phyloP scores from a whole-genome alignment of 2,797 vertebrate genomes.

The Nyctibius grandis region DNA sequence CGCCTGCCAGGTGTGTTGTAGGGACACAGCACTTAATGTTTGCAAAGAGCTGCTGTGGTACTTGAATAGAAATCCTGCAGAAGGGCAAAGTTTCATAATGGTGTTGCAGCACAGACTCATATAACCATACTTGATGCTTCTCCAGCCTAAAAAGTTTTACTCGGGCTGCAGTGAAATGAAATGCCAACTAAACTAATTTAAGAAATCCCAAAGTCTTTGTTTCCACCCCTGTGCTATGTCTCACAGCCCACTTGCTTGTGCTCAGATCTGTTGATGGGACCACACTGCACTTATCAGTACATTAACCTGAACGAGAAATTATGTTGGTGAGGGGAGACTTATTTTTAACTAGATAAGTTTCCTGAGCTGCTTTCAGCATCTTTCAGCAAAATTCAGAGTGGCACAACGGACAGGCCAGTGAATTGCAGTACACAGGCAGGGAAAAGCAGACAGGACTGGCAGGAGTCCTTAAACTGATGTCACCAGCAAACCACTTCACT shows the following conservation, averaged over 20 bases:
- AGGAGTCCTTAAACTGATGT: neutral
- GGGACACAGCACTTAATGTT: conserved; percentile 13
- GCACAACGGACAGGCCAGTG: neutral
- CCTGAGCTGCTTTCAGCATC: neutral
- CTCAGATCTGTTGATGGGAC: neutral
- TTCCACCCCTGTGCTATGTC: neutral
- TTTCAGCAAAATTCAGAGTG: neutral
- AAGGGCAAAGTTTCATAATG: neutral
- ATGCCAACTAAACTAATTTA: neutral
- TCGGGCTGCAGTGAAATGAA: neutral
- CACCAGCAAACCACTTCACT: neutral
- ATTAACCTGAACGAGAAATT: neutral
- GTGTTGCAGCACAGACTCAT: neutral
- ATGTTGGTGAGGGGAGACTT: neutral
- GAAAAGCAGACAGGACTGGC: neutral
- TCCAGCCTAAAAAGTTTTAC: neutral
- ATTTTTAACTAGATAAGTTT: neutral
- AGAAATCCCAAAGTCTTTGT: neutral
- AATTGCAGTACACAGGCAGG: neutral
- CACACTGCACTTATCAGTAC: neutral
- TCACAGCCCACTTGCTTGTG: neutral
- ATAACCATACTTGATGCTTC: neutral
- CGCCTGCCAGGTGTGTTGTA: conserved; percentile 28
- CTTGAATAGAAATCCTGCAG: neutral
- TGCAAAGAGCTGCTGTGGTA: neutral